phyloP scores from a whole-genome alignment of 2,888 invertebrate genomes.

The Drosophila mettleri region DNA sequence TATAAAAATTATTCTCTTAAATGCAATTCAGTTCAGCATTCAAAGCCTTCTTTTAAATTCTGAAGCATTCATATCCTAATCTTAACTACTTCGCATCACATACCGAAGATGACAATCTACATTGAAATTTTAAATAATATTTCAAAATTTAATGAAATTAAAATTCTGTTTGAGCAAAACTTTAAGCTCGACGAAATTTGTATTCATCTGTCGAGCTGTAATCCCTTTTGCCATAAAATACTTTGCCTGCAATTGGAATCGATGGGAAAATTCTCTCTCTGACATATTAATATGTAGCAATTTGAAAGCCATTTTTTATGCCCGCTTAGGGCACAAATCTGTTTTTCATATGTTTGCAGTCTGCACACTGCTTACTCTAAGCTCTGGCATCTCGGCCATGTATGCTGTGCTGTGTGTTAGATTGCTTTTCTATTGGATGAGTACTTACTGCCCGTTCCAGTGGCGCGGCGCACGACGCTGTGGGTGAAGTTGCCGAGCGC shows the following conservation, averaged over 20 bases:
- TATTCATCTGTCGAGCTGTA: constrained; percentile 1
- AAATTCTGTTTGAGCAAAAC: not conserved
- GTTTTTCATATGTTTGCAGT: constrained; percentile 8
- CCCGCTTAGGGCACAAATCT: constrained; percentile 4
- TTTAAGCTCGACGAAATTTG: too few species aligned
- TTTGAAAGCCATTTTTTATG: constrained; percentile 3
- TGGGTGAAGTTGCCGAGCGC: constrained; percentile 84
- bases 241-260: not conserved
- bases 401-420: too few species aligned
- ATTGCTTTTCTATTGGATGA: constrained; percentile 2
- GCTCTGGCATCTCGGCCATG: not conserved
- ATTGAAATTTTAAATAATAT: too few species aligned
- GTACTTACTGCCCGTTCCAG: constrained; percentile 85
- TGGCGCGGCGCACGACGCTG: constrained; percentile 84
- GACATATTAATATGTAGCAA: not conserved
- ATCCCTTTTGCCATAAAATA: not conserved
- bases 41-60: too few species aligned
- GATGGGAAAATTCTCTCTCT: constrained; percentile 4
- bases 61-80: too few species aligned
- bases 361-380: not conserved
- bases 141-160: too few species aligned
- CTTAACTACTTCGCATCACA: too few species aligned
- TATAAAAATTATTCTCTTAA: too few species aligned
- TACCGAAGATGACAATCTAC: too few species aligned
- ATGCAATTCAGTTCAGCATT: too few species aligned